Percentiles rank a stretch among this genome's conserved stretches.
These are phyloP conservation scores for Florisuga fusca DNA, from an alignment of 2,797 vertebrate species.

Conservation along the genomic window DNA sequence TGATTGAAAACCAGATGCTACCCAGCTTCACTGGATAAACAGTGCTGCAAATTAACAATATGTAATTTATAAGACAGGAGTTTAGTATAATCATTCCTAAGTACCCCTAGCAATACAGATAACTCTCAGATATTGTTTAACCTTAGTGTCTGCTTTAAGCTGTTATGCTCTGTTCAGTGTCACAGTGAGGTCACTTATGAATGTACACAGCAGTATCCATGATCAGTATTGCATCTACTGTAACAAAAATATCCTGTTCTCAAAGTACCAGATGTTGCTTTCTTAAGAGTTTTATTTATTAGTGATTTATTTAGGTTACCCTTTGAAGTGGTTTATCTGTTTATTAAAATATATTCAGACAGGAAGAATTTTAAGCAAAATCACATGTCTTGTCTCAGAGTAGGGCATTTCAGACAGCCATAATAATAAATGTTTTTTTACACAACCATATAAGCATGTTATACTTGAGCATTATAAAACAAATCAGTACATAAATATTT, in stretches of 20 bases:
- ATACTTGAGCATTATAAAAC: slow-evolving; percentile 39
- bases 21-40: background rate
- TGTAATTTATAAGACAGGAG: background rate
- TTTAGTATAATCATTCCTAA: slow-evolving; percentile 8
- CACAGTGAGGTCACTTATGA: slow-evolving; percentile 5
- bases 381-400: slow-evolving; percentile 34
- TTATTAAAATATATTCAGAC: slow-evolving; percentile 56
- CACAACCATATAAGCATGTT: background rate
- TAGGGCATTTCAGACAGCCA: background rate
- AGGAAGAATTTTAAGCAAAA: slow-evolving; percentile 38
- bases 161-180: background rate
- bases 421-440: slow-evolving; percentile 47
- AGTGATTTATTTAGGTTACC: slow-evolving; percentile 54
- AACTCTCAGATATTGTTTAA: background rate
- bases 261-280: slow-evolving; percentile 36
- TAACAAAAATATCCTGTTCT: slow-evolving; percentile 12
- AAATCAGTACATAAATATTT: slow-evolving; percentile 64
- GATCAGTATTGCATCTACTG: background rate
- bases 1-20: background rate
- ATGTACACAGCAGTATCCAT: background rate
- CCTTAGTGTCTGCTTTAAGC: slow-evolving; percentile 36
- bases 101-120: background rate
- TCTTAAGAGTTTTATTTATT: slow-evolving; percentile 53
- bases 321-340: slow-evolving; percentile 58
- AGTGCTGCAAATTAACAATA: background rate